Evolutionary conservation across 1,140 invertebrate genomes (phyloP).

Genomic region (Idris sp.): DNA sequence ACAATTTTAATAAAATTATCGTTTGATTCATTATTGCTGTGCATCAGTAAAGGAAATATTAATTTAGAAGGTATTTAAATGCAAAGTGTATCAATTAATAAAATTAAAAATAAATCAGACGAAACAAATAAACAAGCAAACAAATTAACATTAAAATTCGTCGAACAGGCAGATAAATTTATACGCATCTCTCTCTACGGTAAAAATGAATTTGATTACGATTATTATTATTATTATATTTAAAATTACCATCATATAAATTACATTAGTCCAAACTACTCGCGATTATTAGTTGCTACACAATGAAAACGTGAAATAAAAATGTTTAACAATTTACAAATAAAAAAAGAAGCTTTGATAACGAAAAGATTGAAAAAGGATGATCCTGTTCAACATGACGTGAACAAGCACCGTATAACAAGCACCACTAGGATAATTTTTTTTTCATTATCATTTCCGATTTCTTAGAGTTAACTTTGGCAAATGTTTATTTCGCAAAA

Average conservation of each 20-base stretch:
- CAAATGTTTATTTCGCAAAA: slow-evolving; percentile 61
- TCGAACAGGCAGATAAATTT: slow-evolving; percentile 43
- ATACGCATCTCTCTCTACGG: slow-evolving; percentile 19
- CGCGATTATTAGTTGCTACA: slow-evolving; percentile 30
- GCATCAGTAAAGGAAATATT: slow-evolving; percentile 3
- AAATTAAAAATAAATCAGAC: too few relatives aligned
- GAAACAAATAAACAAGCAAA: too few relatives aligned
- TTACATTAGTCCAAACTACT: slow-evolving; percentile 32
- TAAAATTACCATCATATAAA: slow-evolving; percentile 39
- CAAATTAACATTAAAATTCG: too few relatives aligned
- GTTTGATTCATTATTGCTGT: slow-evolving; percentile 28
- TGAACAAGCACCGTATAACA: slow-evolving; percentile 57
- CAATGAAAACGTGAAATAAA: slow-evolving; percentile 18
- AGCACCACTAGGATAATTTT: slow-evolving; percentile 57
- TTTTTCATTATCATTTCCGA: slow-evolving; percentile 50
- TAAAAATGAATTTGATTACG: slow-evolving; percentile 43
- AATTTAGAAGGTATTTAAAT: slow-evolving; percentile 16
- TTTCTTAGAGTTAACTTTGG: slow-evolving; percentile 59
- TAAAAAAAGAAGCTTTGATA: slow-evolving; percentile 4
- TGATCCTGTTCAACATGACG: slow-evolving; percentile 21
- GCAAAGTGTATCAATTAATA: too few relatives aligned
- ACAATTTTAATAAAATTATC: slow-evolving; percentile 23
- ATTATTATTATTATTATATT: slow-evolving; percentile 37
- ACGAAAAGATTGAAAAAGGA: slow-evolving; percentile 30
- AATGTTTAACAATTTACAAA: slow-evolving; percentile 7